Conservation (phyloP, 2,113 vertebrate species). For the Heterocephalus glaber region DNA sequence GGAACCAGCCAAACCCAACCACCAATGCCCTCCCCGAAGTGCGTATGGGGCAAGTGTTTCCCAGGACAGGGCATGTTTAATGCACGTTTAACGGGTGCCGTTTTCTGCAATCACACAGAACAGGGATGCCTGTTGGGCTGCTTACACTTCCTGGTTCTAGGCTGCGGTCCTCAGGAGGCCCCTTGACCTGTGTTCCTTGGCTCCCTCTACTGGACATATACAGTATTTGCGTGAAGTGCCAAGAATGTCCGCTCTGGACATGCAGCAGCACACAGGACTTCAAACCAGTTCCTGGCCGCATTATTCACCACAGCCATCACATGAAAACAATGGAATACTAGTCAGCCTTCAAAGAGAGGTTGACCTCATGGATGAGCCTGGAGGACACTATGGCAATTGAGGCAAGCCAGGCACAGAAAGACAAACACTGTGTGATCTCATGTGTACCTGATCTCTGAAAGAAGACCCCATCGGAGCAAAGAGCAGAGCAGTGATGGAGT, state of each 20-base stretch:
- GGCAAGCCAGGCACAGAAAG: neutral
- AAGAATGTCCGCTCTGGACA: neutral
- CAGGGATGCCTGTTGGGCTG: no score
- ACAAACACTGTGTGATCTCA: accelerated
- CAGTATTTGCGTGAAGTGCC: neutral
- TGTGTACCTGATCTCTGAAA: accelerated
- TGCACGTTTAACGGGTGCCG: neutral
- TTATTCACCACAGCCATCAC: neutral
- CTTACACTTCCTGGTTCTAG: neutral
- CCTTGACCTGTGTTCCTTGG: neutral
- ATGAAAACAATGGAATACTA: neutral
- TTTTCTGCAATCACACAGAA: neutral
- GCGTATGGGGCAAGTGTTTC: no score
- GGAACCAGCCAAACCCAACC: neutral
- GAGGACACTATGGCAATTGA: accelerated
- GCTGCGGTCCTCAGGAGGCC: neutral
- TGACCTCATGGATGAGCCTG: accelerated
- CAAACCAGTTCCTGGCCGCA: neutral
- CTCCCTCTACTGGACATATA: neutral
- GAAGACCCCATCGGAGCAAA: neutral
- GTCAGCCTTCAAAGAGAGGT: neutral
- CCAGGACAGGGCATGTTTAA: no score
- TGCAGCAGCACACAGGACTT: neutral
- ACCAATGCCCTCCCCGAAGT: no score
- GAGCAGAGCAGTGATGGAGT: neutral